phyloP scores from a whole-genome alignment of 1,140 invertebrate species.

The Euborellia annulipes region DNA sequence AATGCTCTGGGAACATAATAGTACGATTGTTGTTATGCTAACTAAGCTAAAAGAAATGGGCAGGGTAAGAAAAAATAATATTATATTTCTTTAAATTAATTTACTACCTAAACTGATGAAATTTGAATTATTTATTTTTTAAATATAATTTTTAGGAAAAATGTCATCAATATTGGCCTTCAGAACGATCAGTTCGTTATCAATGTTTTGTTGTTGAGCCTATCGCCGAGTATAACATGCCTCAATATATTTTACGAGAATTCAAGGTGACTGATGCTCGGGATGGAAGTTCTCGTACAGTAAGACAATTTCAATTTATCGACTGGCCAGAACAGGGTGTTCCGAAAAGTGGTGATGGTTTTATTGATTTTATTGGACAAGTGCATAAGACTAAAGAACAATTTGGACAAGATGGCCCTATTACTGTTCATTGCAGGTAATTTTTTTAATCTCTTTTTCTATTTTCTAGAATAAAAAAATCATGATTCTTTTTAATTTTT shows the following conservation, averaged over 20 bases:
- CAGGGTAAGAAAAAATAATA: slow-evolving; percentile 43
- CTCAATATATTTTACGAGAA: slow-evolving; percentile 93
- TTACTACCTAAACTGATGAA: not conserved
- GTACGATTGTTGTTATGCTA: slow-evolving; percentile 97
- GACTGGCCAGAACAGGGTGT: slow-evolving; percentile 99
- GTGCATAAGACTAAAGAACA: slow-evolving; percentile 99
- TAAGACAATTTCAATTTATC: slow-evolving; percentile 97
- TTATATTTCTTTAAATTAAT: not conserved
- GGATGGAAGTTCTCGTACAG: slow-evolving; percentile 88
- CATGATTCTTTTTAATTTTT: slow-evolving; percentile 16
- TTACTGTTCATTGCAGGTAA: slow-evolving; percentile 94
- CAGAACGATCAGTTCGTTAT: slow-evolving; percentile 86
- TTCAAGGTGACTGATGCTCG: slow-evolving; percentile 93
- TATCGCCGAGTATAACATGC: slow-evolving; percentile 99
- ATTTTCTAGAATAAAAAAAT: not conserved
- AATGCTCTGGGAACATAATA: slow-evolving; percentile 99
- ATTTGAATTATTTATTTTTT: not conserved
- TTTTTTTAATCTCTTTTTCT: slow-evolving; percentile 10
- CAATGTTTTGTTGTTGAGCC: slow-evolving; percentile 97
- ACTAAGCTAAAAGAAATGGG: slow-evolving; percentile 97
- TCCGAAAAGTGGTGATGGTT: slow-evolving; percentile 93
- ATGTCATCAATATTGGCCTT: slow-evolving; percentile 98
- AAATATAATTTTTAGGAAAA: slow-evolving; percentile 55
- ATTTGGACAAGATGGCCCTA: slow-evolving; percentile 98
- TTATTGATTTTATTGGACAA: slow-evolving; percentile 96